Evolutionary conservation across 2,888 invertebrate genomes (phyloP), one percentile per base, ranked within the genome.

Genomic region (Torymus texanus): DNA sequence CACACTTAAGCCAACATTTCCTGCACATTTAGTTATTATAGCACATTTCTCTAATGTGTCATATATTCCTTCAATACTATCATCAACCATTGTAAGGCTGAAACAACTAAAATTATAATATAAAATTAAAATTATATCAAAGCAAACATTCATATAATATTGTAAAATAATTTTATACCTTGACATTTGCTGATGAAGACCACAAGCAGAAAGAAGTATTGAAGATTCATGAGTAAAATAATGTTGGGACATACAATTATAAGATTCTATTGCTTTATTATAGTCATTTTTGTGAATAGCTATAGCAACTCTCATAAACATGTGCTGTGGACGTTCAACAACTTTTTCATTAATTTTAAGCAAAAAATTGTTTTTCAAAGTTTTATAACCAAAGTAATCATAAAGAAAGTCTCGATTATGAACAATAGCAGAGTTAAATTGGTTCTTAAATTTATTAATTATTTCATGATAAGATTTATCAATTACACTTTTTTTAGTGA

Each of bases 381-480:
- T 99, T 93, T 98, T 99, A 88, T 99, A 99, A n/a, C 99, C 99
- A 92, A 99, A 99, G 89, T 97, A 99, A 88, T 97, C 98, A 91
- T 98, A 99, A 80, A 94, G 95, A 90, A 97, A 99, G 91, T 99
- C 99, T 85, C 99, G 93, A 88, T 98, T 98, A 90, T 99, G 98
- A 59, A 98, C 97, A 85, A 99, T 98, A 21, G 97, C 95, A 0
- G 98, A 97, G 90, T 99, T 97, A 70, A 99, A 91, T 81, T 93
- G 92, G 86, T 97, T 97, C n/a, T 97, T 95, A 91, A 99, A 94
- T 79, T 95, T 93, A 91, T 95, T 94, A 14, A 99, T 94, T 67
- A 98, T 94, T 53, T 95, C 92, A 86, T 96, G 94, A 86, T 95
- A 94, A 83, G 93, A 93, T 62, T 97, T 94, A 0, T 97, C 96